Conservation (phyloP, 2,113 vertebrate species). For the Suncus etruscus region DNA sequence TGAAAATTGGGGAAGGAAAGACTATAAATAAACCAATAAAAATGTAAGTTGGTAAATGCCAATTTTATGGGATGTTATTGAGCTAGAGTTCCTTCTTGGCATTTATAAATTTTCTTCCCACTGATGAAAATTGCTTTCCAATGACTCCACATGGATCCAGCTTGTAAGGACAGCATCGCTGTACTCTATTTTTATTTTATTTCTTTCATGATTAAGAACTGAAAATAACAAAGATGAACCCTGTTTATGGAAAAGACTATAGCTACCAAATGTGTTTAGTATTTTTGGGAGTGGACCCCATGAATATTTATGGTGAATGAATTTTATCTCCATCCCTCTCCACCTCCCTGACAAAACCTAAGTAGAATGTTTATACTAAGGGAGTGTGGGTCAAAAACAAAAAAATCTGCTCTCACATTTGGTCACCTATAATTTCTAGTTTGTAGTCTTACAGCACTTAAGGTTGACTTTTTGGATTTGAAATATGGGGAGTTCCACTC, state of each 20-base stretch:
- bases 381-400: too few species aligned
- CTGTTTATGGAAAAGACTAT: background rate
- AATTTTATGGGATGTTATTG: background rate
- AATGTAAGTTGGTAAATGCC: background rate
- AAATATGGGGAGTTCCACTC: background rate
- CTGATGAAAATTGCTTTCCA: background rate
- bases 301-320: conserved; percentile 5
- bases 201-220: background rate
- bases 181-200: background rate
- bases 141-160: background rate
- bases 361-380: too few species aligned
- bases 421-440: background rate
- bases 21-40: too few species aligned
- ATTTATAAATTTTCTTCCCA: background rate
- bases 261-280: background rate
- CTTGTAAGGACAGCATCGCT: background rate
- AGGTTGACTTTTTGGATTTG: background rate
- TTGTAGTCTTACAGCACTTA: background rate
- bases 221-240: background rate
- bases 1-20: background rate
- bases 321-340: too few species aligned
- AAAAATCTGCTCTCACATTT: background rate
- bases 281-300: background rate
- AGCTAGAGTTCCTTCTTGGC: conserved; percentile 13
- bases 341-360: background rate